A percentile compares a stretch with the other conserved stretches of the same genome.
Conservation (phyloP, 2,113 vertebrate species). For the Oncorhynchus nerka region DNA sequence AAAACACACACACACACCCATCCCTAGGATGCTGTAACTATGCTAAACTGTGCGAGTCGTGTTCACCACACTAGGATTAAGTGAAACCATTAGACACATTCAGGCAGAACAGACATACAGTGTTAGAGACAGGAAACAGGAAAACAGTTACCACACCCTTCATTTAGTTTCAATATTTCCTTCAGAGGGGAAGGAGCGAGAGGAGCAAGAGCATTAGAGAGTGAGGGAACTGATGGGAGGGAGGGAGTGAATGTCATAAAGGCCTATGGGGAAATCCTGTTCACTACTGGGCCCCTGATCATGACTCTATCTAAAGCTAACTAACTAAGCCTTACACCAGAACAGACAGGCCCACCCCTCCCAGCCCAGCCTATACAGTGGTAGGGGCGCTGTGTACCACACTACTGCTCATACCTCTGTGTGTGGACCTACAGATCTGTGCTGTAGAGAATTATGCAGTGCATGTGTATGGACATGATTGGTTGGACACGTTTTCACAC, state of each 20-base stretch:
- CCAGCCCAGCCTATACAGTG: background rate
- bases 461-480: too few species aligned
- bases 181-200: too few species aligned
- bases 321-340: background rate
- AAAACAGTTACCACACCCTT: background rate
- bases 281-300: background rate
- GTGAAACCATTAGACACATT: conserved; percentile 14
- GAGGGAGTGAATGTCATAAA: background rate
- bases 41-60: background rate
- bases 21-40: background rate
- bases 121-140: background rate
- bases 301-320: background rate
- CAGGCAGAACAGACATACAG: background rate
- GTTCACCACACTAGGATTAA: background rate
- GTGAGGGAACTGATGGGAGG: background rate
- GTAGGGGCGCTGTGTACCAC: too few species aligned
- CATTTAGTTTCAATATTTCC: background rate
- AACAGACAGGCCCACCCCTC: background rate
- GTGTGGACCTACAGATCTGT: too few species aligned
- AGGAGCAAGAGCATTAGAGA: background rate
- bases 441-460: too few species aligned
- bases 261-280: conserved; percentile 34
- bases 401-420: too few species aligned
- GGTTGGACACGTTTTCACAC: conserved; percentile 25
- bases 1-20: conserved; percentile 1